Conservation (phyloP, 1,140 invertebrate genomes). For the Ostrea edulis region DNA sequence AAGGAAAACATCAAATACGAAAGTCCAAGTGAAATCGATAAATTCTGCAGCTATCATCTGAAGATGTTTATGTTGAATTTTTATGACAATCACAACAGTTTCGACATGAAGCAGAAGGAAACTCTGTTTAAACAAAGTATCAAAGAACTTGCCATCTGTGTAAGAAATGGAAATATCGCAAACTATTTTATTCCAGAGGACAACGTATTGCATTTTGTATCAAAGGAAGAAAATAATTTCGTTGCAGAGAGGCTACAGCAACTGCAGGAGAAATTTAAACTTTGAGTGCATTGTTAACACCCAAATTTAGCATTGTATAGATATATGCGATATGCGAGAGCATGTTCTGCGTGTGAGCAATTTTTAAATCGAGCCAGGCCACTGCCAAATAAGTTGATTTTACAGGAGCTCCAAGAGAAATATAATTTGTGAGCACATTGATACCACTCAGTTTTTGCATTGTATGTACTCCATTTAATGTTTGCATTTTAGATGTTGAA, state of each 20-base stretch:
- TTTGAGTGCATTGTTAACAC: neutral
- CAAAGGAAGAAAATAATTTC: neutral
- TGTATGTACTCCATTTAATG: too few species aligned
- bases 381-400: too few species aligned
- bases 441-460: too few species aligned
- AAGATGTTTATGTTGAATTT: constrained; percentile 48
- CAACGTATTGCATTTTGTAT: constrained; percentile 25
- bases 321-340: too few species aligned
- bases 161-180: neutral
- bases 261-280: neutral
- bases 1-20: constrained; percentile 35
- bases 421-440: too few species aligned
- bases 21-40: constrained; percentile 27
- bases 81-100: neutral
- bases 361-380: too few species aligned
- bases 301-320: too few species aligned
- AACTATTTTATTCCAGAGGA: constrained; percentile 45
- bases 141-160: neutral
- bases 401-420: too few species aligned
- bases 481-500: too few species aligned
- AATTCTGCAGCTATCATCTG: constrained; percentile 47
- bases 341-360: too few species aligned
- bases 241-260: neutral
- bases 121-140: constrained; percentile 9
- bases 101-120: neutral